A percentile compares a stretch with the other conserved stretches of the same genome.
Evolutionary conservation across 35 echinoderm and acorn worm species (phyloP).

Genomic region (Hemicentrotus pulcherrimus): DNA sequence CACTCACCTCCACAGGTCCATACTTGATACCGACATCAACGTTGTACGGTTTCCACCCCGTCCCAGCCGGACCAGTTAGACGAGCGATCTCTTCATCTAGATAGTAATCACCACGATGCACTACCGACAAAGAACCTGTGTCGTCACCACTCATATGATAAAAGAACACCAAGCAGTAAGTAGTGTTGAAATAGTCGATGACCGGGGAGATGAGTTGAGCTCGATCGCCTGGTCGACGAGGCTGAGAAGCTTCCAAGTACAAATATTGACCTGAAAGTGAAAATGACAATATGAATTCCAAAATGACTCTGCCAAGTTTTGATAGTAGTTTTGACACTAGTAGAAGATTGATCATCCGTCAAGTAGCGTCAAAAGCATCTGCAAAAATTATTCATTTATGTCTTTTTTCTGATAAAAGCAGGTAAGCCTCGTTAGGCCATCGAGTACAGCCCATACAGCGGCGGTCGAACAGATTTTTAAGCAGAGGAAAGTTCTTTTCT

Average conservation of each 20-base stretch:
- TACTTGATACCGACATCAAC: background rate
- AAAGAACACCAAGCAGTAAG: conserved; percentile 66
- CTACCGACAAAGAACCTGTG: conserved; percentile 51
- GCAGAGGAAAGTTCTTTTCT: too few relatives aligned
- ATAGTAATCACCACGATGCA: conserved; percentile 32
- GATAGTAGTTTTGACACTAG: too few relatives aligned
- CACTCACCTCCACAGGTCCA: background rate
- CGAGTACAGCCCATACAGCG: too few relatives aligned
- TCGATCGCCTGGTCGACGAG: conserved; percentile 58
- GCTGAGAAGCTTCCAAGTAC: conserved; percentile 73
- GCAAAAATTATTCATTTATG: too few relatives aligned
- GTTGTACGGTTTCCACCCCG: background rate
- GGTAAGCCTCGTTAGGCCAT: background rate
- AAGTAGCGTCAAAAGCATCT: too few relatives aligned
- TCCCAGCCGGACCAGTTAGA: background rate
- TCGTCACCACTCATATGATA: conserved; percentile 76
- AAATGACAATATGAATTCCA: background rate
- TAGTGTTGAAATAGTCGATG: background rate
- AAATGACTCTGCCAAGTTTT: background rate
- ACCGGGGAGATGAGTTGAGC: conserved; percentile 51
- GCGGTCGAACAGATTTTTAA: too few relatives aligned
- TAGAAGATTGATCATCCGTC: too few relatives aligned
- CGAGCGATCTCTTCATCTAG: background rate
- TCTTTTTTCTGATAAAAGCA: too few relatives aligned
- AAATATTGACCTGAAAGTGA: conserved; percentile 66